Percentiles rank a stretch among this genome's conserved stretches.
Conservation (phyloP, 2,888 invertebrate genomes). For the Parnassius glacialis region DNA sequence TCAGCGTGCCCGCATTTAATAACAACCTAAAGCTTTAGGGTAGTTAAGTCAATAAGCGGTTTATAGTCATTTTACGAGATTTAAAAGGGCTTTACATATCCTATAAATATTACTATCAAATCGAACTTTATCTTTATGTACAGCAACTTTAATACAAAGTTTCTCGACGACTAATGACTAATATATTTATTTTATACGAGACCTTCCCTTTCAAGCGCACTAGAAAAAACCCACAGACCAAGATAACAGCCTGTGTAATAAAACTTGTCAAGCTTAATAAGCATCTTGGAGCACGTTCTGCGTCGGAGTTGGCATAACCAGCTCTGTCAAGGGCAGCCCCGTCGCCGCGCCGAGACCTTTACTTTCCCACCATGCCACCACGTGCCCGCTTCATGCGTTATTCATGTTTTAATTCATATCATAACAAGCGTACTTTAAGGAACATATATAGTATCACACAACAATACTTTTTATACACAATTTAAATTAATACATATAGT, state of each 20-base stretch:
- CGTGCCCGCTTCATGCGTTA: conserved; percentile 15
- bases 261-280: conserved; percentile 3
- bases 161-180: too few relatives aligned
- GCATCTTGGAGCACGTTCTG: conserved; percentile 2
- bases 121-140: too few relatives aligned
- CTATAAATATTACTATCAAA: too few relatives aligned
- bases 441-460: background rate
- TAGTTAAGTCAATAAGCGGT: background rate
- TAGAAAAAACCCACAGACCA: conserved; percentile 4
- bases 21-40: conserved; percentile 2
- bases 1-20: conserved; percentile 18
- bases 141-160: too few relatives aligned
- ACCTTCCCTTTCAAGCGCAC: conserved; percentile 1
- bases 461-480: background rate
- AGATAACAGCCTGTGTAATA: background rate
- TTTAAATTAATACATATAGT: too few relatives aligned
- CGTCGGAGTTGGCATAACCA: conserved; percentile 42
- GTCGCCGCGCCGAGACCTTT: conserved; percentile 66
- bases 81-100: too few relatives aligned
- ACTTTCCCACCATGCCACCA: conserved; percentile 54
- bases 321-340: conserved; percentile 73
- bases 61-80: too few relatives aligned
- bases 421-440: background rate
- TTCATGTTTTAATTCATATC: conserved; percentile 17
- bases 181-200: too few relatives aligned